Conservation (phyloP, 2,797 vertebrate species). For the Gymnothorax reevesii region DNA sequence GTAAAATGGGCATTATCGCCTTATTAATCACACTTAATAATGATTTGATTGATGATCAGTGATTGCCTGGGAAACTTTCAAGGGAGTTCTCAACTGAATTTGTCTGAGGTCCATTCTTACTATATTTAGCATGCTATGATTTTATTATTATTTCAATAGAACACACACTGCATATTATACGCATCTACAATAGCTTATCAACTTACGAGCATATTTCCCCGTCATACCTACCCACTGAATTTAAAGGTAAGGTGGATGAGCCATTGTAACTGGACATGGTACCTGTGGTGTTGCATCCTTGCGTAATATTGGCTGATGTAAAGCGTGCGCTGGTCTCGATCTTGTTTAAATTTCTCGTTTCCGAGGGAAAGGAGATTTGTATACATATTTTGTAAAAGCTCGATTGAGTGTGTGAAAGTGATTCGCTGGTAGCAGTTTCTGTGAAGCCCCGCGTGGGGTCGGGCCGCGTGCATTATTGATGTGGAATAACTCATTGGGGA, state of each 20-base stretch:
- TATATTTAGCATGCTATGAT: not conserved
- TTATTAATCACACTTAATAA: not conserved
- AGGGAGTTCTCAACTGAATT: not conserved
- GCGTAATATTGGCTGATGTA: not conserved
- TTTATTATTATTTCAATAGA: not conserved
- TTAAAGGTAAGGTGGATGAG: not conserved
- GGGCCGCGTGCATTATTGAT: slow-evolving; percentile 29
- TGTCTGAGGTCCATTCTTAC: not conserved
- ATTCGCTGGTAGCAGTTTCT: slow-evolving; percentile 26
- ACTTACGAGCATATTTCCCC: not conserved
- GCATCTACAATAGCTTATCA: no score
- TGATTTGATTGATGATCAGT: not conserved
- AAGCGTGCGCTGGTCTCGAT: not conserved
- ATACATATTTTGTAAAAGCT: not conserved
- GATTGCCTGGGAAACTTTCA: not conserved
- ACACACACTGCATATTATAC: no score
- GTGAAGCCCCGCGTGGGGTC: slow-evolving; percentile 17
- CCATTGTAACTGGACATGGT: not conserved
- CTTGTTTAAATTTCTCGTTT: not conserved
- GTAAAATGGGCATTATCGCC: not conserved
- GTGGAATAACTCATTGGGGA: slow-evolving; percentile 34
- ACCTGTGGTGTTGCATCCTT: not conserved
- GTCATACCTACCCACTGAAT: not conserved
- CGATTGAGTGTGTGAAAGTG: slow-evolving; percentile 18
- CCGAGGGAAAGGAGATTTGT: not conserved